Percentiles rank a stretch among this genome's conserved stretches.
phyloP scores from a whole-genome alignment of 1,140 invertebrate genomes.

The Mamestra configurata region DNA sequence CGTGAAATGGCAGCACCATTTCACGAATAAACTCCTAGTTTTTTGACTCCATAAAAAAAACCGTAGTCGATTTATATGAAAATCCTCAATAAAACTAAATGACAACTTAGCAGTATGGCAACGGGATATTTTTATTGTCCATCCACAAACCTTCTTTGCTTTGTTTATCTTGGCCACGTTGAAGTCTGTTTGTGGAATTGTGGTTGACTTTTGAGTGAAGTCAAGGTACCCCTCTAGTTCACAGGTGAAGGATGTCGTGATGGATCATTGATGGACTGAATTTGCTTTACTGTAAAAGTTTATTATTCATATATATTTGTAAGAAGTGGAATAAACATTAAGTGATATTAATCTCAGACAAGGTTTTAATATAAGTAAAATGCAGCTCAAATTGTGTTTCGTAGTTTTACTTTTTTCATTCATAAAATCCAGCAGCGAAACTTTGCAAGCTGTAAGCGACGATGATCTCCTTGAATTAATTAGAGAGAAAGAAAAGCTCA shows the following conservation, averaged over 20 bases:
- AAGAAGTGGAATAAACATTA: not conserved
- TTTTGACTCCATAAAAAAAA: no score
- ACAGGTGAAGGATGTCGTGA: not conserved
- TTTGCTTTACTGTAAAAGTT: not conserved
- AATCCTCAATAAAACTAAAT: no score
- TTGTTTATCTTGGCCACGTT: no score
- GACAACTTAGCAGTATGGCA: not conserved
- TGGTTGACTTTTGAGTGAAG: not conserved
- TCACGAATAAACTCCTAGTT: no score
- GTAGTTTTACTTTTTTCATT: slow-evolving; percentile 41
- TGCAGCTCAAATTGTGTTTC: slow-evolving; percentile 44
- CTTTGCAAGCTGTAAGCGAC: slow-evolving; percentile 89
- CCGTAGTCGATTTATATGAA: no score
- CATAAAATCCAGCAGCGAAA: slow-evolving; percentile 60
- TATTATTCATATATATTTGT: not conserved
- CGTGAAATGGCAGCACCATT: no score
- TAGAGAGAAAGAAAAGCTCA: slow-evolving; percentile 91
- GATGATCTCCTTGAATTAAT: slow-evolving; percentile 92
- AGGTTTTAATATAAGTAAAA: slow-evolving; percentile 17
- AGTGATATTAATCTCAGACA: not conserved
- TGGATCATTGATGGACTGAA: not conserved
- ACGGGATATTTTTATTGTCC: no score
- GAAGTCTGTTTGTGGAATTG: no score
- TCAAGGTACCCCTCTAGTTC: not conserved
- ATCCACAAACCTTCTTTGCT: no score